Evolutionary conservation across 2,888 invertebrate genomes (phyloP).

Genomic region (Athalia cordata): DNA sequence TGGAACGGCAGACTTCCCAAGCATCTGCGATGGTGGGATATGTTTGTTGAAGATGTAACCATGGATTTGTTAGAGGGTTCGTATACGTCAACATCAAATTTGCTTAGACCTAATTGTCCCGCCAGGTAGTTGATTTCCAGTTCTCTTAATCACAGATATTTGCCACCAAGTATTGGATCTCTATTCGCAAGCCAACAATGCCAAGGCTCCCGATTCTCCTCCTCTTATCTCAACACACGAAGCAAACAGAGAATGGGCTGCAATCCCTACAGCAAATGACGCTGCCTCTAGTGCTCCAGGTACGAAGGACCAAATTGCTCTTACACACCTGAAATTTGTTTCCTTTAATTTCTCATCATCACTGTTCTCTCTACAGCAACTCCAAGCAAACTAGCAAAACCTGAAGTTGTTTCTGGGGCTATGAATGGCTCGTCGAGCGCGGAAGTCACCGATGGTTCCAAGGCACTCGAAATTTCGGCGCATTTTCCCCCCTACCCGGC

Average conservation of each 20-base stretch:
- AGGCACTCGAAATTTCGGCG: conserved; percentile 63
- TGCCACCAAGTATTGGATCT: conserved; percentile 96
- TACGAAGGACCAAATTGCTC: conserved; percentile 6
- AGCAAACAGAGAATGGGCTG: conserved; percentile 62
- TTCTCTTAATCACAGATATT: conserved; percentile 80
- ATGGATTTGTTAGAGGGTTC: conserved; percentile 91
- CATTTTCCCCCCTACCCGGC: conserved; percentile 66
- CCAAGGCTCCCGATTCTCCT: conserved; percentile 81
- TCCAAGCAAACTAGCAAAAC: conserved; percentile 65
- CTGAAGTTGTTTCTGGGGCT: conserved; percentile 52
- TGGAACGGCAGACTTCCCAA: conserved; percentile 88
- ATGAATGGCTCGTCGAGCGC: conserved; percentile 65
- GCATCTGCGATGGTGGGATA: conserved; percentile 97
- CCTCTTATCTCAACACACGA: conserved; percentile 76
- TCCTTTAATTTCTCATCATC: neutral
- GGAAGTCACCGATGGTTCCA: conserved; percentile 63
- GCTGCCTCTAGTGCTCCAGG: conserved; percentile 65
- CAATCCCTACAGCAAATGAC: conserved; percentile 60
- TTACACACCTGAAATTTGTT: too few species aligned
- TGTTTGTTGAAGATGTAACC: conserved; percentile 96
- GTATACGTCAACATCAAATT: neutral
- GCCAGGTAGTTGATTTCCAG: neutral
- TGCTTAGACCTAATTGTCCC: too few species aligned
- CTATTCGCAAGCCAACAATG: conserved; percentile 84
- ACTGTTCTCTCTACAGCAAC: conserved; percentile 53